These are phyloP conservation scores for Strigamia maritima DNA, from an alignment of 2,888 invertebrate species.

Conservation along the genomic window DNA sequence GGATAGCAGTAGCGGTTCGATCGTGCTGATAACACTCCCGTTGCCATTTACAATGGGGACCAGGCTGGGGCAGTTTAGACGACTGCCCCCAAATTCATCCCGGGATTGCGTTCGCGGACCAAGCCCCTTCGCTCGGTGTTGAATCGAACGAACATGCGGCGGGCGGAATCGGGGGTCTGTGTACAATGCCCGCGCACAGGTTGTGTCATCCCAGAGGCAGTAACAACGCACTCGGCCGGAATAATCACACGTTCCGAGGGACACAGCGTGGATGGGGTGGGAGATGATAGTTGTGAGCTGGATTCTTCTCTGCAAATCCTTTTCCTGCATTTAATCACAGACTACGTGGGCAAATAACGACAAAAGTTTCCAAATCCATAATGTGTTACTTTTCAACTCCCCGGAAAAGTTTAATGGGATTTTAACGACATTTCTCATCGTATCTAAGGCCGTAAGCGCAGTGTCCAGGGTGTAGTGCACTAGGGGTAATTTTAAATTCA, in stretches of 20 bases:
- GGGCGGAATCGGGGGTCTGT: conserved; percentile 7
- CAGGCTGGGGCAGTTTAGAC: neutral
- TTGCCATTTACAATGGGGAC: conserved; percentile 21
- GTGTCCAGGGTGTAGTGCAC: conserved; percentile 1
- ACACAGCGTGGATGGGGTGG: conserved; percentile 2
- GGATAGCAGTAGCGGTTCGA: conserved; percentile 26
- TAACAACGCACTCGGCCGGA: conserved; percentile 7
- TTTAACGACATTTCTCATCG: conserved; percentile 32
- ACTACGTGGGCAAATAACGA: conserved; percentile 26
- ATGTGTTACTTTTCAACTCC: conserved; percentile 22
- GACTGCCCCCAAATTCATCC: conserved; percentile 5
- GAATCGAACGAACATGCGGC: conserved; percentile 31
- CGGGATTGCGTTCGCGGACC: conserved; percentile 11
- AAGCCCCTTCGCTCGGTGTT: conserved; percentile 24
- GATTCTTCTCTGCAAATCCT: conserved; percentile 15
- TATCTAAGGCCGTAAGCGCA: conserved; percentile 1
- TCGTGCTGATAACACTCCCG: conserved; percentile 6
- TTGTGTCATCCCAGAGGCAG: conserved; percentile 30
- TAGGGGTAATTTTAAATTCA: conserved; percentile 28
- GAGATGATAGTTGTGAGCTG: neutral
- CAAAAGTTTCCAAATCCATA: conserved; percentile 21
- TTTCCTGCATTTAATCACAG: conserved; percentile 26
- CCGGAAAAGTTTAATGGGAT: conserved; percentile 24
- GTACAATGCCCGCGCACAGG: conserved; percentile 26
- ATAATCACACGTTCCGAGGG: conserved; percentile 29